phyloP scores from a whole-genome alignment of 2,797 vertebrate species.

The Iguana delicatissima region DNA sequence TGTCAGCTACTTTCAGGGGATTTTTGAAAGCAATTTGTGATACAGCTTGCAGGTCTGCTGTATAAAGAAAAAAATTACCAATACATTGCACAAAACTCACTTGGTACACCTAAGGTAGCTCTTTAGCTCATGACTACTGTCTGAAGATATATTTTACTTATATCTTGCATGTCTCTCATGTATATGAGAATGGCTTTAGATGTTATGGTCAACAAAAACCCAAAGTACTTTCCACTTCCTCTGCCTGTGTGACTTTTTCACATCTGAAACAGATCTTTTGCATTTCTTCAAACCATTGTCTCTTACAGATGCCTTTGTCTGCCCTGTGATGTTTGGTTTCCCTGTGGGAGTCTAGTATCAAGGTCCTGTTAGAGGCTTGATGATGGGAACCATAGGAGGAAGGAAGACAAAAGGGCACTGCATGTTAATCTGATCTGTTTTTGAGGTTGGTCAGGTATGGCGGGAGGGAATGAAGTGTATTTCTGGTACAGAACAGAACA shows the following conservation, averaged over 20 bases:
- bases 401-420: too few relatives aligned
- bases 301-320: not conserved
- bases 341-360: not conserved
- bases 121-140: not conserved
- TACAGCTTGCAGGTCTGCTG: not conserved
- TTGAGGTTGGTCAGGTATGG: not conserved
- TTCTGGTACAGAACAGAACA: not conserved
- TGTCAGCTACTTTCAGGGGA: not conserved
- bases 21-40: not conserved
- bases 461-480: not conserved
- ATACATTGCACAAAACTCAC: not conserved
- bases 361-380: not conserved
- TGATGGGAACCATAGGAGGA: not conserved
- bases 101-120: not conserved
- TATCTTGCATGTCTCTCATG: too few relatives aligned
- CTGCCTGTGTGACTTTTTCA: not conserved
- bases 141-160: not conserved
- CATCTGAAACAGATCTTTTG: not conserved
- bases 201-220: not conserved
- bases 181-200: not conserved
- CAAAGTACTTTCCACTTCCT: too few relatives aligned
- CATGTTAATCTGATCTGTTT: not conserved
- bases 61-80: conserved; percentile 2
- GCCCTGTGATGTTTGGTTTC: not conserved
- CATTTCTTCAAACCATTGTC: not conserved